These are phyloP conservation scores for Zeuzera pyrina DNA, from an alignment of 2,888 invertebrate genomes.

Conservation along the genomic window DNA sequence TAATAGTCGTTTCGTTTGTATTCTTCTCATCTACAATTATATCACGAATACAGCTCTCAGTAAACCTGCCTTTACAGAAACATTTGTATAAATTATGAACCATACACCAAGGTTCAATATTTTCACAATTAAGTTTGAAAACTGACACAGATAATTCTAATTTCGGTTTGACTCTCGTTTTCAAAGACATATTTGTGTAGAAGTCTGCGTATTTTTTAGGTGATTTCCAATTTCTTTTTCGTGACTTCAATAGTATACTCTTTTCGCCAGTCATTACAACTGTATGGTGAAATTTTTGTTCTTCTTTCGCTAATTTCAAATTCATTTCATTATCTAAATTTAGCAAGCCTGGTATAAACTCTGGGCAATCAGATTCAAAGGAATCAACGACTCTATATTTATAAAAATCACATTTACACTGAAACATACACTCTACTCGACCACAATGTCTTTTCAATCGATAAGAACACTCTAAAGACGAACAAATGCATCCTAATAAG, in stretches of 20 bases:
- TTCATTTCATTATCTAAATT: conserved; percentile 65
- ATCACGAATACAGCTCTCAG: conserved; percentile 17
- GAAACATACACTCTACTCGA: conserved; percentile 73
- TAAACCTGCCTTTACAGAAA: conserved; percentile 71
- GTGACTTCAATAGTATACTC: conserved; percentile 75
- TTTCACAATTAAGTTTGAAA: conserved; percentile 38
- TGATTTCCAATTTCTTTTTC: conserved; percentile 71
- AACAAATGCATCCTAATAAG: conserved; percentile 78
- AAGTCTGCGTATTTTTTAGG: conserved; percentile 76
- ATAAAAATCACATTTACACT: conserved; percentile 53
- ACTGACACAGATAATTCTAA: conserved; percentile 28
- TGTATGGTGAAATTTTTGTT: conserved; percentile 82
- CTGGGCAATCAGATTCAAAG: conserved; percentile 27
- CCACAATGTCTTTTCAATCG: conserved; percentile 75
- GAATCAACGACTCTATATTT: conserved; percentile 33
- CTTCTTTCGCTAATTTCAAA: conserved; percentile 75
- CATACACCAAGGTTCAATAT: conserved; percentile 77
- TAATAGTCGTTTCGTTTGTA: background rate
- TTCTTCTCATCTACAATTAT: too few relatives aligned
- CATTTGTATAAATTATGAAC: conserved; percentile 78
- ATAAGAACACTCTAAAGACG: conserved; percentile 62
- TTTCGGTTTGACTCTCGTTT: conserved; percentile 25
- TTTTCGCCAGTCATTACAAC: conserved; percentile 77
- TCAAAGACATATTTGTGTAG: conserved; percentile 38
- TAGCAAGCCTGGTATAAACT: conserved; percentile 40